Conservation (phyloP, 2,113 vertebrate genomes). For the Chrysochloris asiatica region DNA sequence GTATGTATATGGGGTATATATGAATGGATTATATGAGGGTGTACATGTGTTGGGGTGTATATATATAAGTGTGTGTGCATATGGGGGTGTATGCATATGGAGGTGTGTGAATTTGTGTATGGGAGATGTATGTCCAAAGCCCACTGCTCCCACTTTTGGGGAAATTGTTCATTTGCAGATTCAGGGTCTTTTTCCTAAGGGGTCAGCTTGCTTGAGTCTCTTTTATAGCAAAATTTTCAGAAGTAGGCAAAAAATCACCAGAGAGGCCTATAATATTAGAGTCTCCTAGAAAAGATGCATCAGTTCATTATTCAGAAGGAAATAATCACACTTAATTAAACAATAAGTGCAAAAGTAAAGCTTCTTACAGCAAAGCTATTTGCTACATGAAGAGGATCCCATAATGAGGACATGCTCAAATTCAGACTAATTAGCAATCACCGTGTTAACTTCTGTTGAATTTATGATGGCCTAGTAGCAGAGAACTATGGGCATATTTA, state of each 20-base stretch:
- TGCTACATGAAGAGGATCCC: conserved; percentile 36
- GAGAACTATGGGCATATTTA: conserved; percentile 52
- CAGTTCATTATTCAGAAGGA: conserved; percentile 32
- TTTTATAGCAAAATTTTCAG: background rate
- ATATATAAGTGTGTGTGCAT: background rate
- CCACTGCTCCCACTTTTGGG: background rate
- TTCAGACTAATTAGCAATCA: conserved; percentile 66
- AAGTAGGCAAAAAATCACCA: conserved; percentile 21
- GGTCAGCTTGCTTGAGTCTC: background rate
- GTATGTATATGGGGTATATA: background rate
- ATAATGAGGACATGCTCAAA: conserved; percentile 53
- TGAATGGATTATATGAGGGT: background rate
- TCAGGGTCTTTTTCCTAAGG: background rate
- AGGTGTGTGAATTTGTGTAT: background rate
- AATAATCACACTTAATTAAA: conserved; percentile 57
- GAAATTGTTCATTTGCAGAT: background rate
- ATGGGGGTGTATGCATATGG: background rate
- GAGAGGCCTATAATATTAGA: background rate
- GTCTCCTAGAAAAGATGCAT: background rate
- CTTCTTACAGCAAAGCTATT: conserved; percentile 44
- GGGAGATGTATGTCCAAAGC: no score
- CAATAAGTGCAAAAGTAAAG: conserved; percentile 39
- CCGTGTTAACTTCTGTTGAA: conserved; percentile 29
- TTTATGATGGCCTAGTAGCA: conserved; percentile 48
- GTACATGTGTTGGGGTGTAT: background rate